These are phyloP conservation scores for Oreochromis aureus DNA, from an alignment of 2,113 vertebrate species.

Conservation along the genomic window DNA sequence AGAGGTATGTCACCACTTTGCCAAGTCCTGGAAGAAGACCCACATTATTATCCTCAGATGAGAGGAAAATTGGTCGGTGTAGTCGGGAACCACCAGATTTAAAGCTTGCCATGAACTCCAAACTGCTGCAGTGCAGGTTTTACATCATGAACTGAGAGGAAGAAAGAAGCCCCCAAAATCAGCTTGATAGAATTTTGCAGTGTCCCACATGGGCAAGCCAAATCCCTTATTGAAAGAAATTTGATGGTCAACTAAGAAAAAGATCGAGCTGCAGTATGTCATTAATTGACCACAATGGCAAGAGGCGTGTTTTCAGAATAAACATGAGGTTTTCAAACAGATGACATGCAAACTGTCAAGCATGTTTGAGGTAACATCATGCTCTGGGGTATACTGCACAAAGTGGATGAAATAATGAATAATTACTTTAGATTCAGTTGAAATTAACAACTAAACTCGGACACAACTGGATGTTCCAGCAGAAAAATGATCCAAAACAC, in stretches of 20 bases:
- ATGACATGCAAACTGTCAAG: neutral
- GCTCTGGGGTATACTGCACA: too few relatives aligned
- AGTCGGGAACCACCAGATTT: neutral
- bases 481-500: too few relatives aligned
- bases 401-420: too few relatives aligned
- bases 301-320: neutral
- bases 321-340: neutral
- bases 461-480: too few relatives aligned
- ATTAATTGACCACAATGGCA: neutral
- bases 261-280: neutral
- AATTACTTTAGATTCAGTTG: too few relatives aligned
- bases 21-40: neutral
- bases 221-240: neutral
- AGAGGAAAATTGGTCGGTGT: neutral
- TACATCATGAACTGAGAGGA: neutral
- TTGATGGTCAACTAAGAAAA: neutral
- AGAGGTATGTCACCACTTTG: neutral
- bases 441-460: too few relatives aligned
- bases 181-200: neutral
- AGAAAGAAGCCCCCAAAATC: neutral
- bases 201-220: neutral
- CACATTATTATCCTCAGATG: neutral
- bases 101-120: neutral
- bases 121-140: neutral
- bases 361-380: too few relatives aligned